phyloP scores from a whole-genome alignment of 2,888 invertebrate species.

The Ochropleura leucogaster region DNA sequence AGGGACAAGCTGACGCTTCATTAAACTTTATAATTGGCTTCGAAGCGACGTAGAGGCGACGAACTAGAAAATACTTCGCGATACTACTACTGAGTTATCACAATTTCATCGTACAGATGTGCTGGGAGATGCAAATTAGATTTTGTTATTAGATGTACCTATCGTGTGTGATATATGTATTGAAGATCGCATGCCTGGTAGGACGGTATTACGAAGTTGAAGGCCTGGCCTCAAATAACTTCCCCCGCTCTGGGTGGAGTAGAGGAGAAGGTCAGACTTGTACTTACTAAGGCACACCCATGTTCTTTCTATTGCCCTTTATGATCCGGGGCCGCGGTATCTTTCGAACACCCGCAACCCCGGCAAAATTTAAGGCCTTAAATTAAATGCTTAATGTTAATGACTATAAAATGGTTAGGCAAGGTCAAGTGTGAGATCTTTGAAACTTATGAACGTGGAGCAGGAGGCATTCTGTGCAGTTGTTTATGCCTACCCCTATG shows the following conservation, averaged over 20 bases:
- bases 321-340: no score
- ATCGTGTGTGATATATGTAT: slow-evolving; percentile 8
- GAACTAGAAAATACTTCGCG: slow-evolving; percentile 71
- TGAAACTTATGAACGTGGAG: no score
- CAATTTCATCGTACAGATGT: slow-evolving; percentile 59
- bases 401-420: neutral
- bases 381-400: neutral
- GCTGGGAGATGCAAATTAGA: slow-evolving; percentile 53
- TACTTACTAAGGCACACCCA: no score
- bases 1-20: slow-evolving; percentile 68
- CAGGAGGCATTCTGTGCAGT: no score
- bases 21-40: slow-evolving; percentile 80
- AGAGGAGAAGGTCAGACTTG: no score
- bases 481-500: no score
- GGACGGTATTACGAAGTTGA: neutral
- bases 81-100: slow-evolving; percentile 54
- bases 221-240: no score
- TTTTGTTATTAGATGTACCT: slow-evolving; percentile 51
- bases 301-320: no score
- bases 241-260: no score
- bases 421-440: no score
- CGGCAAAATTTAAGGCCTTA: neutral
- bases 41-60: slow-evolving; percentile 61
- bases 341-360: no score
- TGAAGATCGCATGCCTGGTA: neutral